A percentile compares a stretch with the other conserved stretches of the same genome.
Conservation (phyloP, 2,797 vertebrate genomes). For the Sebastes elongatus region DNA sequence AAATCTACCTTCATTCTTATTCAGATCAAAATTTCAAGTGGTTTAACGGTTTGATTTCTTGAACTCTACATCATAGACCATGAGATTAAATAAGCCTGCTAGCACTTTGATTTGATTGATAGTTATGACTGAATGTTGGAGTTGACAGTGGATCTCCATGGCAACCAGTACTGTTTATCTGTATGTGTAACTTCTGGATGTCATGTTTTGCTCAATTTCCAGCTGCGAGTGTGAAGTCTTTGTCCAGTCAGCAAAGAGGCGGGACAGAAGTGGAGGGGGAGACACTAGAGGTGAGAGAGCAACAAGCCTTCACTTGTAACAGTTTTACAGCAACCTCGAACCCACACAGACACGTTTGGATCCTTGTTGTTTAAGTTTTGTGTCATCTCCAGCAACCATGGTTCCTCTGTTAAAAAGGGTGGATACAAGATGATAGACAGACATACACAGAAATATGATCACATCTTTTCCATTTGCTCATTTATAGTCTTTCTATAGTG, state of each 20-base stretch:
- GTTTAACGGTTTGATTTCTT: not conserved
- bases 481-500: not conserved
- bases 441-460: not conserved
- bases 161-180: not conserved
- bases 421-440: not conserved
- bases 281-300: conserved; percentile 64
- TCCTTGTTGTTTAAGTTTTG: not conserved
- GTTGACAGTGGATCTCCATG: too few relatives aligned
- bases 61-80: not conserved
- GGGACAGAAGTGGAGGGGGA: conserved; percentile 37
- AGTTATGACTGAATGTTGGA: not conserved
- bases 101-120: not conserved
- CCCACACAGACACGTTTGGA: not conserved
- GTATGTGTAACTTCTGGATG: too few relatives aligned
- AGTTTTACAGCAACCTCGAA: not conserved
- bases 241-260: conserved; percentile 39
- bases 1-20: not conserved
- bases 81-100: not conserved
- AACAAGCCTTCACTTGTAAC: not conserved
- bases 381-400: not conserved
- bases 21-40: not conserved
- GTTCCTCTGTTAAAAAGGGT: not conserved
- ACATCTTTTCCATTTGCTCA: not conserved
- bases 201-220: conserved; percentile 23
- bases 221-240: conserved; percentile 66